These are phyloP conservation scores for Delphinus delphis DNA, from an alignment of 2,113 vertebrate genomes.

Conservation along the genomic window DNA sequence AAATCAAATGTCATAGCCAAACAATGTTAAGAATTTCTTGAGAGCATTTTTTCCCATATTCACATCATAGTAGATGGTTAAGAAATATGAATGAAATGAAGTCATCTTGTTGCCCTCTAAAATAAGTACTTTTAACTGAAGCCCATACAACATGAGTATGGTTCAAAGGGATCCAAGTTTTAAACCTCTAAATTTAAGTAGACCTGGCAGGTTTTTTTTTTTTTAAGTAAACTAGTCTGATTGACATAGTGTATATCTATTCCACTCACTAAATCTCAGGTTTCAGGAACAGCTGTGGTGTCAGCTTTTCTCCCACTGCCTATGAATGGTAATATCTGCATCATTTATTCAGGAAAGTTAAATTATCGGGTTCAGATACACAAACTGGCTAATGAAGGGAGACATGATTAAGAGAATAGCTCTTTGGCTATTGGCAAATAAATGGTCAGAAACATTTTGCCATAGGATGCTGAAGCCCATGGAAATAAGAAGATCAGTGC, in stretches of 20 bases:
- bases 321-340: not conserved
- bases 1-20: conserved; percentile 10
- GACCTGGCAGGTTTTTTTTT: not conserved
- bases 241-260: not conserved
- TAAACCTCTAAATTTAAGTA: conserved; percentile 40
- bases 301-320: not conserved
- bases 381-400: conserved; percentile 48
- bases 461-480: conserved; percentile 85
- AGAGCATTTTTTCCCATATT: conserved; percentile 26
- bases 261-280: not conserved
- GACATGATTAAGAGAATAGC: conserved; percentile 10
- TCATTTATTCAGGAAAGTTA: not conserved
- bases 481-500: conserved; percentile 87
- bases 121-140: conserved; percentile 25
- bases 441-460: conserved; percentile 67
- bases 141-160: not conserved
- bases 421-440: conserved; percentile 50
- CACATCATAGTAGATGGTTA: not conserved
- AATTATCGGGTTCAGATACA: conserved; percentile 44
- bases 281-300: not conserved
- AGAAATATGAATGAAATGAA: conserved; percentile 27
- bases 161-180: conserved; percentile 12
- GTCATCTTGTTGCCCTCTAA: not conserved
- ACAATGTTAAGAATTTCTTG: not conserved
- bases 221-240: not conserved